Evolutionary conservation across 37 sponge, comb jelly and placozoan species (phyloP).

Genomic region (Diacarnus erythraeanus): DNA sequence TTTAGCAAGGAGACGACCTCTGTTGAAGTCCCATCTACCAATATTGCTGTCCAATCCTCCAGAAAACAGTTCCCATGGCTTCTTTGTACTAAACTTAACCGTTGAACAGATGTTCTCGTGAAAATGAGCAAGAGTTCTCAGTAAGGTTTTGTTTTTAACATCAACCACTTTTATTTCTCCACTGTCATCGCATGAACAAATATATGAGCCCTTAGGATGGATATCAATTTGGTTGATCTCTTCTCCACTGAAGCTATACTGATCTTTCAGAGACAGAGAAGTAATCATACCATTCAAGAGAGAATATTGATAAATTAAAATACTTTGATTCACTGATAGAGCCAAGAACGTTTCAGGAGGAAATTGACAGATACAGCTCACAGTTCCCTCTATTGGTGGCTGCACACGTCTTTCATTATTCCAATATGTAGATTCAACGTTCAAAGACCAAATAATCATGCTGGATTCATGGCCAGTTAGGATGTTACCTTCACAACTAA

Average conservation of each 20-base stretch:
- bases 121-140: slow-evolving; percentile 24
- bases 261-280: neutral
- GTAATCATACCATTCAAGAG: neutral
- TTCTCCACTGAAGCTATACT: slow-evolving; percentile 45
- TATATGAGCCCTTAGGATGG: slow-evolving; percentile 25
- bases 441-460: slow-evolving; percentile 29
- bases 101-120: slow-evolving; percentile 74
- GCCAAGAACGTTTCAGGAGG: neutral
- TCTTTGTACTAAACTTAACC: slow-evolving; percentile 36
- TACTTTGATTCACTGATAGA: slow-evolving; percentile 23
- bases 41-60: slow-evolving; percentile 64
- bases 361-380: slow-evolving; percentile 29
- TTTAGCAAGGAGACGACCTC: slow-evolving; percentile 19
- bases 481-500: neutral
- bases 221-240: slow-evolving; percentile 70
- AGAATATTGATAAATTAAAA: slow-evolving; percentile 33
- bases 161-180: slow-evolving; percentile 68
- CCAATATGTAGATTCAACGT: neutral
- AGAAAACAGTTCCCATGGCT: slow-evolving; percentile 55
- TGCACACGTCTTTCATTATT: neutral
- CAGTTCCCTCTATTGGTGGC: slow-evolving; percentile 19
- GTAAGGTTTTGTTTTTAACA: slow-evolving; percentile 18
- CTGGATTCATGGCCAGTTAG: slow-evolving; percentile 47
- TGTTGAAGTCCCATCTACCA: slow-evolving; percentile 58
- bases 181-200: slow-evolving; percentile 65